Conservation (phyloP, 2,888 invertebrate genomes). For the Epirrita christyi region DNA sequence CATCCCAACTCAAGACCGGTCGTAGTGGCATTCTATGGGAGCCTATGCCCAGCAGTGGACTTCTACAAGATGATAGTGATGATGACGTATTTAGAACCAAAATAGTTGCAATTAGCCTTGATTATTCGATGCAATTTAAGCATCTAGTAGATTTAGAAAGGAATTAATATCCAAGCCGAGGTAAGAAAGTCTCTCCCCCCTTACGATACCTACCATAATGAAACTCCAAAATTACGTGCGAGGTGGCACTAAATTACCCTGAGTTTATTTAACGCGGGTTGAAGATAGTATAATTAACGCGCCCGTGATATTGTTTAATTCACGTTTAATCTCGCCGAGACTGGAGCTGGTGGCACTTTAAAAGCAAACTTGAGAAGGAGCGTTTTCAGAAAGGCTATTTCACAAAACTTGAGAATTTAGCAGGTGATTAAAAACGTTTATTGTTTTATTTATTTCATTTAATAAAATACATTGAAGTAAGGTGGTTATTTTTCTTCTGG, state of each 20-base stretch:
- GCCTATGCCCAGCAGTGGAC: too few relatives aligned
- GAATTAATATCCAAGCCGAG: too few relatives aligned
- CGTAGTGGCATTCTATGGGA: too few relatives aligned
- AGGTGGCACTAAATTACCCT: conserved; percentile 29
- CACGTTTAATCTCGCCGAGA: conserved; percentile 32
- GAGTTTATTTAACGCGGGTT: conserved; percentile 29
- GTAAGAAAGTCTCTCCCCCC: neutral
- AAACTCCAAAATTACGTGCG: conserved; percentile 23
- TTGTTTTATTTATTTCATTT: conserved; percentile 2
- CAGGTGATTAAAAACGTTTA: conserved; percentile 11
- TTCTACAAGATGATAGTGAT: too few relatives aligned
- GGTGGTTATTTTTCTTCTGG: too few relatives aligned
- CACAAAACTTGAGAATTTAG: conserved; percentile 10
- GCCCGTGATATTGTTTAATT: conserved; percentile 46
- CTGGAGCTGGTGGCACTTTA: conserved; percentile 22
- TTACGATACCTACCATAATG: neutral
- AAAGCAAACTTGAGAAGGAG: conserved; percentile 23
- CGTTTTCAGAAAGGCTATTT: conserved; percentile 5
- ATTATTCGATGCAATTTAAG: too few relatives aligned
- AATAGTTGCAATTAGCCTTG: too few relatives aligned
- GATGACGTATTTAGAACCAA: too few relatives aligned
- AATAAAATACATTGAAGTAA: neutral
- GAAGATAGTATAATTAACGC: conserved; percentile 37
- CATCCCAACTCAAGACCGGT: too few relatives aligned
- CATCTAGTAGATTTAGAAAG: too few relatives aligned